These are phyloP conservation scores for Phalacrocorax carbo DNA, from an alignment of 2,113 vertebrate species.

Conservation along the genomic window DNA sequence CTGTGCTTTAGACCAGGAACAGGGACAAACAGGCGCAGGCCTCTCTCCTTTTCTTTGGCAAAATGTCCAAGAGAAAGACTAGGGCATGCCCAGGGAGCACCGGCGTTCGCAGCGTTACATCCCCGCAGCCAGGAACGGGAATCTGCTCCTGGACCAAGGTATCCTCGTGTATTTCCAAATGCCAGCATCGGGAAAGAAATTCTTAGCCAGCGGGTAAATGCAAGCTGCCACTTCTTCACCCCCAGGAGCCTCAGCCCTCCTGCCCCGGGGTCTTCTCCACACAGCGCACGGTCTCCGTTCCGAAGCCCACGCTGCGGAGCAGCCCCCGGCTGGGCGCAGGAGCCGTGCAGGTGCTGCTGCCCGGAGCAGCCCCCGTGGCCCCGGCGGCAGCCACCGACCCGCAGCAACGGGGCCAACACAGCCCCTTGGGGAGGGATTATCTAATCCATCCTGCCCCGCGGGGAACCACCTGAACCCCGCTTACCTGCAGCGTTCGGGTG, in stretches of 20 bases:
- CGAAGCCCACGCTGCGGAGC: not conserved
- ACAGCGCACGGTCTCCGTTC: rapidly evolving
- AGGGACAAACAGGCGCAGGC: too few species aligned
- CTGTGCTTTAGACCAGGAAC: not conserved
- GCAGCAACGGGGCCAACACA: not conserved
- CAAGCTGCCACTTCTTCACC: not conserved
- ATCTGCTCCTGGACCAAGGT: not conserved
- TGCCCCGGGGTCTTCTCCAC: not conserved
- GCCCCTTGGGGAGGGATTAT: not conserved
- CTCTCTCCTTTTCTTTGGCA: not conserved
- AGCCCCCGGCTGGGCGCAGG: not conserved
- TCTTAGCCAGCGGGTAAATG: not conserved
- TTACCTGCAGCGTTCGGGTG: not conserved
- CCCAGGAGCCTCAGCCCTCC: not conserved
- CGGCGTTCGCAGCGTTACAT: not conserved
- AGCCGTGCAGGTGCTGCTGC: not conserved
- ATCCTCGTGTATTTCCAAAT: not conserved
- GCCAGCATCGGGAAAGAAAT: not conserved
- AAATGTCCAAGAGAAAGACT: not conserved
- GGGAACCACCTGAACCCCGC: not conserved
- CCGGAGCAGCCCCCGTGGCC: not conserved
- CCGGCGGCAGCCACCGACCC: not conserved
- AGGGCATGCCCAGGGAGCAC: not conserved
- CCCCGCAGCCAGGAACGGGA: not conserved
- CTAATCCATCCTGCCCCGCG: not conserved